Conservation (phyloP, 2,113 vertebrate genomes). For the Vicugna pacos region DNA sequence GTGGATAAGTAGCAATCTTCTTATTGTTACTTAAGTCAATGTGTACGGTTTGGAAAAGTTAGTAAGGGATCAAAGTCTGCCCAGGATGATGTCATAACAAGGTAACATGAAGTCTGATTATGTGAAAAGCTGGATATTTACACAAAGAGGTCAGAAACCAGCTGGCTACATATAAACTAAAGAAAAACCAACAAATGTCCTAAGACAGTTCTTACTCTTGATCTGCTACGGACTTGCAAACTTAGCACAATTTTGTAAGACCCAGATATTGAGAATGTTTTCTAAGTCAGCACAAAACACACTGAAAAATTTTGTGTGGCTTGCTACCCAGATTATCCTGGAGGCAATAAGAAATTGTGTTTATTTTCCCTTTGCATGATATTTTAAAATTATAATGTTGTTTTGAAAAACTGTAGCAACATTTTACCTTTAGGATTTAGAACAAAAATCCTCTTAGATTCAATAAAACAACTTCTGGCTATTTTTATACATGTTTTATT, state of each 20-base stretch:
- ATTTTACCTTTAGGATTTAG: constrained; percentile 28
- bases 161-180: constrained; percentile 77
- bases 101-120: constrained; percentile 65
- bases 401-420: constrained; percentile 1
- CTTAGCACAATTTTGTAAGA: constrained; percentile 61
- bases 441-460: not conserved
- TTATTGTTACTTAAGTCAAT: constrained; percentile 42
- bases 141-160: constrained; percentile 75
- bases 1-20: not conserved
- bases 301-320: constrained; percentile 8
- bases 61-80: constrained; percentile 58
- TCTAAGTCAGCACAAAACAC: constrained; percentile 68
- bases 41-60: constrained; percentile 30
- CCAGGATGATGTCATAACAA: constrained; percentile 57
- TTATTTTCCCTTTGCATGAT: constrained; percentile 42
- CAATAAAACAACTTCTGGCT: constrained; percentile 19
- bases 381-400: constrained; percentile 40
- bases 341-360: constrained; percentile 38
- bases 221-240: constrained; percentile 58
- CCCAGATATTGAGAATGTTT: constrained; percentile 61
- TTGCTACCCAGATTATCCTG: constrained; percentile 1
- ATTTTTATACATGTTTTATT: not conserved
- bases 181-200: constrained; percentile 77
- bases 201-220: constrained; percentile 55
- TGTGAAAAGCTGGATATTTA: constrained; percentile 75